Evolutionary conservation across 2,888 invertebrate genomes (phyloP).

Genomic region (Drosophila borborema): DNA sequence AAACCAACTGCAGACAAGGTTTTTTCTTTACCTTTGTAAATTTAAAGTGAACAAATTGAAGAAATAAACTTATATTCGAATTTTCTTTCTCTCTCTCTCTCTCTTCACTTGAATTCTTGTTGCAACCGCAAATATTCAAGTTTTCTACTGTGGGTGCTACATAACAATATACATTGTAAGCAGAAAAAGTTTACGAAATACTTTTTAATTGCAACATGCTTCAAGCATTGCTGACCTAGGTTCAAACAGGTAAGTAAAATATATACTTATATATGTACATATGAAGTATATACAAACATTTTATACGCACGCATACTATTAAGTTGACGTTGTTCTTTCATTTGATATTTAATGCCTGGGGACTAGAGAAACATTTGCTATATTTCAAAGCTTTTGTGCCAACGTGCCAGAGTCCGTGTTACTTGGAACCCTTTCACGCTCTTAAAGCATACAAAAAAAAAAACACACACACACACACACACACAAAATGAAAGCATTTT

Average conservation of each 20-base stretch:
- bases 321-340: slow-evolving; percentile 1
- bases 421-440: background rate
- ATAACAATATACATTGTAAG: background rate
- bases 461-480: too few relatives aligned
- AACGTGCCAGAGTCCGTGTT: background rate
- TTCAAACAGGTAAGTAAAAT: background rate
- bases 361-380: background rate
- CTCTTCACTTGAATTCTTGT: background rate
- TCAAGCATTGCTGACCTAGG: background rate
- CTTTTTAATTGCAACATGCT: slow-evolving; percentile 3
- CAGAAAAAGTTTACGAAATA: background rate
- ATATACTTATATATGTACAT: background rate
- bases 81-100: too few relatives aligned
- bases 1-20: background rate
- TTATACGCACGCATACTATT: background rate
- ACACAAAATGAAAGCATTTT: slow-evolving; percentile 22
- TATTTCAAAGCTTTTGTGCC: slow-evolving; percentile 7
- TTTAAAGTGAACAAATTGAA: background rate
- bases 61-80: background rate
- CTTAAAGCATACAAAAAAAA: background rate
- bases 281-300: background rate
- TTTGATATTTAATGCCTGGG: background rate
- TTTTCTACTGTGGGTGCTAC: background rate
- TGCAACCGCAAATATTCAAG: background rate
- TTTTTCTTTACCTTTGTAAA: background rate